Evolutionary conservation across 2,113 vertebrate species (phyloP), one percentile per base, ranked within the genome.

Genomic region (Oryzias javanicus): DNA sequence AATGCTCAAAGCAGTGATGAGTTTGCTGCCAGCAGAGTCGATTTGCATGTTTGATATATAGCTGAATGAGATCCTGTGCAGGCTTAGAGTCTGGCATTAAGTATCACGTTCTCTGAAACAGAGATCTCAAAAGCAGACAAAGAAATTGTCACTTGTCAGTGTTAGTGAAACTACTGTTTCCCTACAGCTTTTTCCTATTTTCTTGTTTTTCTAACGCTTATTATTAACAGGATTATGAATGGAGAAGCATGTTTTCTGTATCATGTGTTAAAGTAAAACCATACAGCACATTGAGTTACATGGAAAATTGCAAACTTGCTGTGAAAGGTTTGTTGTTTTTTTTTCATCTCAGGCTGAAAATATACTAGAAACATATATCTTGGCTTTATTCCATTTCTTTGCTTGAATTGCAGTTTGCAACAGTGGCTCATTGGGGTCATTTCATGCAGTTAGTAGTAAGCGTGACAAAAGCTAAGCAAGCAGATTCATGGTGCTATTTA

Each of bases 11-110:
- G 42, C 50, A 60, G 60, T 48, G 49, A 29, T 35, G 57, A 61
- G 53, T 29, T 29, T 61, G 10, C 22, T 55, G 58, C 55, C 24
- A 55, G 35, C 1, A 58, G 54, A 67, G 57, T 27, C 60, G 63
- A 71, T 62, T 29, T 62, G 63, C 17, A 29, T 64, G 55, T 74
- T 58, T 63, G 42, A 6, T 42, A 52, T 45, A 25, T 45, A 42
- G 53, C 49, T 54, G 56, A 61, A 65, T 44, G 16, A 60, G 67
- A 63, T 60, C 42, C 42, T 56, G 55, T 56, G 24, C 22, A 25
- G 60, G 59, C 61, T 24, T 57, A 45, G 70, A 56, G 19, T 20
- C 27, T 52, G 47, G 64, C 42, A 51, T 55, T 44, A 59, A 41
- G 49, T 35, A 15, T 64, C 40, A 46, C 49, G 48, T 41, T 29